Evolutionary conservation across 2,113 vertebrate genomes (phyloP).

Genomic region (Leptosomus discolor): DNA sequence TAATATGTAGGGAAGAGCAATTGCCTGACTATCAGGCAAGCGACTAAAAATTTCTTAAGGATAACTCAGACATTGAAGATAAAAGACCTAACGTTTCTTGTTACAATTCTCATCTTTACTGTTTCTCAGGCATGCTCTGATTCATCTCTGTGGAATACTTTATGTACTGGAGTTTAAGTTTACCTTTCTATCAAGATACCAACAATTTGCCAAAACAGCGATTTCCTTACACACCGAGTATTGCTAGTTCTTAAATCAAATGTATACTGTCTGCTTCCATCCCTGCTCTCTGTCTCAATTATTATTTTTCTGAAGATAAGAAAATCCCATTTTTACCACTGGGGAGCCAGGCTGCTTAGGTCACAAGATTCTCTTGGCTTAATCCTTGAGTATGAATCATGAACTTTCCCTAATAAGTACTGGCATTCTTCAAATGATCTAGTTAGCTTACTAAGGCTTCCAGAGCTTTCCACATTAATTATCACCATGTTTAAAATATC

Average conservation of each 20-base stretch:
- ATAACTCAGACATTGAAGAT: background rate
- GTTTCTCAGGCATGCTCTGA: background rate
- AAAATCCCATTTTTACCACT: conserved; percentile 57
- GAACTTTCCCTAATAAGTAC: conserved; percentile 60
- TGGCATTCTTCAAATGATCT: conserved; percentile 62
- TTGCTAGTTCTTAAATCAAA: background rate
- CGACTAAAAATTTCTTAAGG: background rate
- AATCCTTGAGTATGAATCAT: conserved; percentile 41
- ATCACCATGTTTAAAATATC: conserved; percentile 13
- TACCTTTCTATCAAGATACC: background rate
- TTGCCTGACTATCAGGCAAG: background rate
- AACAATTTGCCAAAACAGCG: background rate
- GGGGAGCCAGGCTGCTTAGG: conserved; percentile 49
- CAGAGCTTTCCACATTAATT: conserved; percentile 42
- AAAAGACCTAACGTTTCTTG: background rate
- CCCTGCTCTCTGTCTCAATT: background rate
- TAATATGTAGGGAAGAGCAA: background rate
- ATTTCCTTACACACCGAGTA: background rate
- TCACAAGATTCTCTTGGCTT: conserved; percentile 62
- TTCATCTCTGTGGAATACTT: background rate
- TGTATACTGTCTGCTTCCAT: background rate
- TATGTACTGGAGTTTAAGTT: background rate
- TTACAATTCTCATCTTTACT: background rate
- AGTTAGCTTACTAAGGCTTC: conserved; percentile 28
- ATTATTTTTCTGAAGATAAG: conserved; percentile 38